These are phyloP conservation scores for Amblyteles armatorius DNA, from an alignment of 2,888 invertebrate genomes.

Conservation along the genomic window DNA sequence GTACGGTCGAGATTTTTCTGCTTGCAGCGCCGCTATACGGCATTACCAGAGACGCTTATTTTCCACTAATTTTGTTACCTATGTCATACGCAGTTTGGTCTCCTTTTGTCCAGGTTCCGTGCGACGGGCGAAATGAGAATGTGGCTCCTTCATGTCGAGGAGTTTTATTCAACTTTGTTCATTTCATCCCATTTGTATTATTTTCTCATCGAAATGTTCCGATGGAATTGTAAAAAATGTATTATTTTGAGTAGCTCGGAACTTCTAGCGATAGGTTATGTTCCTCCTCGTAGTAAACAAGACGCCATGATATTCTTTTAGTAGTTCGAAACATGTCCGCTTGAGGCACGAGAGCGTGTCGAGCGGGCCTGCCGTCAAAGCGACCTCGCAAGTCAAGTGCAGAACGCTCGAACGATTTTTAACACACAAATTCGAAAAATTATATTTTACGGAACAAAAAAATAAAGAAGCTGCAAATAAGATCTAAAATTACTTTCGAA, in stretches of 20 bases:
- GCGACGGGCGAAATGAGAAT: not conserved
- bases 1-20: not conserved
- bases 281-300: not conserved
- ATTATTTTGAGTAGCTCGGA: not conserved
- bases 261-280: not conserved
- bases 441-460: not conserved
- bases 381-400: not conserved
- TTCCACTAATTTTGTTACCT: not conserved
- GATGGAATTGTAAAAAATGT: not conserved
- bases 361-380: not conserved
- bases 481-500: too few relatives aligned
- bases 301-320: not conserved
- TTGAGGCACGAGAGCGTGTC: not conserved
- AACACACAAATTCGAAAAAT: not conserved
- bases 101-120: not conserved
- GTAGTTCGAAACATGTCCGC: not conserved
- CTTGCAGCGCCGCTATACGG: not conserved
- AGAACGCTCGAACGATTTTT: not conserved
- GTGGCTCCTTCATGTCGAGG: not conserved
- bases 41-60: not conserved
- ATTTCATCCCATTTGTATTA: not conserved
- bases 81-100: not conserved
- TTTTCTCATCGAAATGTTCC: not conserved
- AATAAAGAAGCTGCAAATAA: not conserved
- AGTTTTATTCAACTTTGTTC: not conserved